Evolutionary conservation across 2,113 vertebrate species (phyloP).

Genomic region (Tenrec ecaudatus): DNA sequence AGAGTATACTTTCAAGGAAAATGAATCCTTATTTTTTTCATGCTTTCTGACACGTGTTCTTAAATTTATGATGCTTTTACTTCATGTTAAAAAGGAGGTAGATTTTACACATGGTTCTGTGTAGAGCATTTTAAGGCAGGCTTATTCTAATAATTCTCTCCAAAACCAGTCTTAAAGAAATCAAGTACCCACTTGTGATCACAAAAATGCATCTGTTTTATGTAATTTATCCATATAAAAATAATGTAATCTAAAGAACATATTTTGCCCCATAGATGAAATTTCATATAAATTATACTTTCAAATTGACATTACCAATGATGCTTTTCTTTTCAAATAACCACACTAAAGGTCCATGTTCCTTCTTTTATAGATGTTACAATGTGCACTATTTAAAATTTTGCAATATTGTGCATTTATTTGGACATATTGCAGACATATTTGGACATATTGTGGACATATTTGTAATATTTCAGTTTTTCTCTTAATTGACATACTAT

Average conservation of each 20-base stretch:
- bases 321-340: conserved; percentile 72
- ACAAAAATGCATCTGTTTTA: conserved; percentile 54
- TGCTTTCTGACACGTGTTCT: conserved; percentile 34
- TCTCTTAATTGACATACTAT: conserved; percentile 88
- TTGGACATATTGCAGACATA: conserved; percentile 91
- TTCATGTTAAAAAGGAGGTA: conserved; percentile 26
- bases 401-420: conserved; percentile 89
- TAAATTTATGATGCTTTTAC: conserved; percentile 47
- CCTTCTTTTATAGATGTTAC: conserved; percentile 84
- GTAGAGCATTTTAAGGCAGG: conserved; percentile 36
- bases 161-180: conserved; percentile 32
- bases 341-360: conserved; percentile 78
- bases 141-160: not conserved
- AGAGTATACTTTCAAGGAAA: conserved; percentile 48
- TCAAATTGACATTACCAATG: conserved; percentile 58
- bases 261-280: conserved; percentile 72
- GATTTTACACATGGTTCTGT: not conserved
- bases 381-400: conserved; percentile 86
- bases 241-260: conserved; percentile 50
- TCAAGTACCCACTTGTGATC: conserved; percentile 15
- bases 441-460: conserved; percentile 90
- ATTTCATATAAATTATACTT: conserved; percentile 64
- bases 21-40: conserved; percentile 42
- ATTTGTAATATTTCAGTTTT: conserved; percentile 89
- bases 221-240: conserved; percentile 61